Percentiles rank a stretch among this genome's conserved stretches.
phyloP scores from a whole-genome alignment of 30 jellyfish, hydroid and myxozoan species.

The Aurelia coerulea region DNA sequence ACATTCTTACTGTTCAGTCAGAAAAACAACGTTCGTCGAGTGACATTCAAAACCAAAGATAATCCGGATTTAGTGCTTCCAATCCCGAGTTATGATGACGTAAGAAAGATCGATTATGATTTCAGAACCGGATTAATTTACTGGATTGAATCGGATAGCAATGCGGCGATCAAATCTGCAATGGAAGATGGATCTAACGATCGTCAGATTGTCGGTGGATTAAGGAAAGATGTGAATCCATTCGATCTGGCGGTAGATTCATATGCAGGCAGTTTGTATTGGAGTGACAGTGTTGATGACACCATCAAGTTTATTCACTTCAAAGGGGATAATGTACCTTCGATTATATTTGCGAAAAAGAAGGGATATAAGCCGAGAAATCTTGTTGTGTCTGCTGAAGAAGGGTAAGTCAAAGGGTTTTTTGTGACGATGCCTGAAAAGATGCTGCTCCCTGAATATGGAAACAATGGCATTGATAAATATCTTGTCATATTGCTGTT shows the following conservation, averaged over 20 bases:
- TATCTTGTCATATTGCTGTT: too few relatives aligned
- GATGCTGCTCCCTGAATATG: too few relatives aligned
- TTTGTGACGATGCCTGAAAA: neutral
- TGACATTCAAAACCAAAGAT: slow-evolving; percentile 39
- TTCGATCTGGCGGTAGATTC: slow-evolving; percentile 90
- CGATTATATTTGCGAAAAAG: slow-evolving; percentile 52
- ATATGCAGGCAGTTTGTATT: slow-evolving; percentile 79
- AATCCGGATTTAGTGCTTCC: slow-evolving; percentile 91
- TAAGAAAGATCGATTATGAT: slow-evolving; percentile 73
- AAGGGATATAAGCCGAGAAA: slow-evolving; percentile 76
- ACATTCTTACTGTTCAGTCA: slow-evolving; percentile 68
- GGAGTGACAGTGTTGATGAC: slow-evolving; percentile 81
- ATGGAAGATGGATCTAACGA: slow-evolving; percentile 64
- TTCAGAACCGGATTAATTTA: slow-evolving; percentile 71
- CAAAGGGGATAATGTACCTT: slow-evolving; percentile 46
- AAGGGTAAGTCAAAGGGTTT: slow-evolving; percentile 46
- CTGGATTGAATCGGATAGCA: slow-evolving; percentile 79
- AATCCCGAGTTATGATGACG: slow-evolving; percentile 54
- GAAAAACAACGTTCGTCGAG: slow-evolving; percentile 68
- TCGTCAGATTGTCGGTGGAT: slow-evolving; percentile 25
- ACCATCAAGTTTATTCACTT: slow-evolving; percentile 74
- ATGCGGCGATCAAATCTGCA: slow-evolving; percentile 47
- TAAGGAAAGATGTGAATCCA: slow-evolving; percentile 34
- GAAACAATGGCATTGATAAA: too few relatives aligned
- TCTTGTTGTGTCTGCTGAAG: slow-evolving; percentile 84